Percentiles rank a stretch among this genome's conserved stretches.
Evolutionary conservation across 2,888 invertebrate species (phyloP).

Genomic region (Rhopalosiphum nymphaeae): DNA sequence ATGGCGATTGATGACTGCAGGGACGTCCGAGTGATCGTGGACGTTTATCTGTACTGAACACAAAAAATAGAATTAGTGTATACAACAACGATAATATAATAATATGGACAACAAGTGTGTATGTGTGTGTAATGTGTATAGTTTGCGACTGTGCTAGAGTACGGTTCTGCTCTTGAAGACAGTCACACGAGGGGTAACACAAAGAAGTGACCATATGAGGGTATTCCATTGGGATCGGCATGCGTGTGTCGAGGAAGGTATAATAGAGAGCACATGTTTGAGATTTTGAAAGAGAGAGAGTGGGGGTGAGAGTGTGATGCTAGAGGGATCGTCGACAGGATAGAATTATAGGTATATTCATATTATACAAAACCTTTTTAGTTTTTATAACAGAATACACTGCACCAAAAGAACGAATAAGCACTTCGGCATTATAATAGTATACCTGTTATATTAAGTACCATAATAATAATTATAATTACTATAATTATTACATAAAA

Average conservation of each 20-base stretch:
- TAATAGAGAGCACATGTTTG: neutral
- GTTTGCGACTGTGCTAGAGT: neutral
- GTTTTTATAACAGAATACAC: neutral
- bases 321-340: neutral
- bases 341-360: neutral
- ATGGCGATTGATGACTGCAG: neutral
- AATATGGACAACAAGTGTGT: neutral
- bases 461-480: neutral
- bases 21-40: neutral
- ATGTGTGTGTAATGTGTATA: neutral
- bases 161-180: neutral
- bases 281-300: neutral
- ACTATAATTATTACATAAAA: neutral
- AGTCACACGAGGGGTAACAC: conserved; percentile 35
- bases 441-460: neutral
- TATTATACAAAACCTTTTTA: neutral
- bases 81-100: conserved; percentile 14
- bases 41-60: conserved; percentile 29
- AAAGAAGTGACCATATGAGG: conserved; percentile 39
- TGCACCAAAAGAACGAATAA: neutral
- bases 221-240: conserved; percentile 21
- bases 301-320: neutral
- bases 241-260: neutral
- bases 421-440: neutral
- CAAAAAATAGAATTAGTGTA: neutral